These are phyloP conservation scores for Sitophilus oryzae DNA, from an alignment of 1,140 invertebrate genomes.

Conservation along the genomic window DNA sequence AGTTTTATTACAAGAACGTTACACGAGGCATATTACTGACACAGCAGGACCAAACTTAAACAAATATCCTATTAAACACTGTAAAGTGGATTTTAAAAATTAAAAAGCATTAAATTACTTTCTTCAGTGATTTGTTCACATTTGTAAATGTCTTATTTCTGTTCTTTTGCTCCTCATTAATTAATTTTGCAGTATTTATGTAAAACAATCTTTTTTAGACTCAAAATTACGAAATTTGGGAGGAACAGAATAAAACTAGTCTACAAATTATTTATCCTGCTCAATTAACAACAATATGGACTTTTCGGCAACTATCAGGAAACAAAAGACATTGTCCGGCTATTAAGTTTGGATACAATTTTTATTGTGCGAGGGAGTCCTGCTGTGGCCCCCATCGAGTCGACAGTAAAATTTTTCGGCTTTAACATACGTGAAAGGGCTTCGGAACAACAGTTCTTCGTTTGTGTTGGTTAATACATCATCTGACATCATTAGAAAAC, in stretches of 20 bases:
- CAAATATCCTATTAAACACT: conserved; percentile 6
- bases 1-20: conserved; percentile 1
- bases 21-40: conserved; percentile 1
- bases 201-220: too few relatives aligned
- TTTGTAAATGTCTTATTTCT: too few relatives aligned
- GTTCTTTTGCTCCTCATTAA: too few relatives aligned
- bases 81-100: neutral
- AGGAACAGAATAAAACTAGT: too few relatives aligned
- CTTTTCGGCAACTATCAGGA: neutral
- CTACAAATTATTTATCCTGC: too few relatives aligned
- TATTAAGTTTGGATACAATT: conserved; percentile 5
- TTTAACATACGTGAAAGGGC: conserved; percentile 9
- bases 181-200: too few relatives aligned
- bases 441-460: conserved; percentile 1
- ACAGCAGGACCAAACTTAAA: conserved; percentile 2
- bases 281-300: too few relatives aligned
- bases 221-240: too few relatives aligned
- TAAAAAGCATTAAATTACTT: conserved; percentile 1
- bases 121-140: too few relatives aligned
- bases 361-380: conserved; percentile 4
- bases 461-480: conserved; percentile 5
- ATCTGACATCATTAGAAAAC: conserved; percentile 5
- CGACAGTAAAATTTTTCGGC: conserved; percentile 12
- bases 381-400: conserved; percentile 1
- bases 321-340: conserved; percentile 7